Evolutionary conservation across 2,888 invertebrate species (phyloP).

Genomic region (Calephelis perditalis): DNA sequence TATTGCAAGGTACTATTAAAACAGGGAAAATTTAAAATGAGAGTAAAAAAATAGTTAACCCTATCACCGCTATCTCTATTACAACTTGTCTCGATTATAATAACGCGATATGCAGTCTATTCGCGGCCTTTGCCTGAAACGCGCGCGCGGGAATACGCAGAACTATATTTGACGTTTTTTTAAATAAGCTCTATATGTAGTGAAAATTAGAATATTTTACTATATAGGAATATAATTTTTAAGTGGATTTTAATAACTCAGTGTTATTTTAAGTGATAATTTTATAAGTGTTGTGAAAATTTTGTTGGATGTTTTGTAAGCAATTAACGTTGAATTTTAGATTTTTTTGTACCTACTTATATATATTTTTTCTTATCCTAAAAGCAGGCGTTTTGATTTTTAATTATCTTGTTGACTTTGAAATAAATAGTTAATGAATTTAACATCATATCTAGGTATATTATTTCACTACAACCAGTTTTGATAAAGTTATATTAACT

Average conservation of each 20-base stretch:
- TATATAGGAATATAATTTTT: no score
- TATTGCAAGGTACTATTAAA: not conserved
- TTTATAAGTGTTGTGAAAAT: not conserved
- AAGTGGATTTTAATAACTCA: no score
- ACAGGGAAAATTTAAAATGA: not conserved
- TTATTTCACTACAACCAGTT: no score
- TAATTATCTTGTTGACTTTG: no score
- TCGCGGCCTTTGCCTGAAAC: slow-evolving; percentile 42
- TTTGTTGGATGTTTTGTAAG: not conserved
- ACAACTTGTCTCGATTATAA: slow-evolving; percentile 17
- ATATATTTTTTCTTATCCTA: no score
- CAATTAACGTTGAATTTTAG: not conserved
- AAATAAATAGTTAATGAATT: no score
- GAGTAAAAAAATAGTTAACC: not conserved
- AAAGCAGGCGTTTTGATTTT: no score
- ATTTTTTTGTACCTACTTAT: no score
- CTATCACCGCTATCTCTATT: slow-evolving; percentile 18
- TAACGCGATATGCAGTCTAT: slow-evolving; percentile 44
- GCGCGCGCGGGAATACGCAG: slow-evolving; percentile 42
- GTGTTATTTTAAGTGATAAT: slow-evolving; percentile 1
- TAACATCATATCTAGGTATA: no score
- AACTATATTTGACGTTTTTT: slow-evolving; percentile 17
- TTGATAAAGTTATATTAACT: no score
- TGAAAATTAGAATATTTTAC: not conserved
- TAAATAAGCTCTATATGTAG: not conserved